Conservation (phyloP, 2,797 vertebrate genomes). For the Phrynocephalus guinanensis region DNA sequence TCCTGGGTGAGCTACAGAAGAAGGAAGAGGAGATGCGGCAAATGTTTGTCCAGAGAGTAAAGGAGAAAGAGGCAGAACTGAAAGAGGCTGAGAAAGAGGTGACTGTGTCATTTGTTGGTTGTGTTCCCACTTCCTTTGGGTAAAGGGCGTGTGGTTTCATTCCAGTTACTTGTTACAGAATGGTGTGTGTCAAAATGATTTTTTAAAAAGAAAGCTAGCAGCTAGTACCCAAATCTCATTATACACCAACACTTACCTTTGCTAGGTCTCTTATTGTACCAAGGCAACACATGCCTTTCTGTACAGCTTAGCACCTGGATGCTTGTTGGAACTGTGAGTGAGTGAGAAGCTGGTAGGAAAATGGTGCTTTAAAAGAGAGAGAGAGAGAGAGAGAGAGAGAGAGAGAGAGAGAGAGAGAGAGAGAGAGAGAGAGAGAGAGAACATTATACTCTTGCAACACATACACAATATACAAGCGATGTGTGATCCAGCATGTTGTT, state of each 20-base stretch:
- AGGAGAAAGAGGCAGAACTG: conserved; percentile 96
- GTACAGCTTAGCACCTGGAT: background rate
- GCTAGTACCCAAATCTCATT: background rate
- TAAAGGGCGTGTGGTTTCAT: background rate
- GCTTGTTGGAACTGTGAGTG: accelerated
- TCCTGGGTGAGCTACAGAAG: conserved; percentile 97
- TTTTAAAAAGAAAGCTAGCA: background rate
- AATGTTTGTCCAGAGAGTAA: conserved; percentile 99
- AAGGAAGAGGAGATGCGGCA: conserved; percentile 99
- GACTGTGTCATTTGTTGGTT: background rate
- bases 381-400: no score
- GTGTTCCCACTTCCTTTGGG: background rate
- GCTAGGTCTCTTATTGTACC: no score
- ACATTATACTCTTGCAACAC: no score
- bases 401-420: no score
- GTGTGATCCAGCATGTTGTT: no score
- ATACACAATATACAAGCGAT: no score
- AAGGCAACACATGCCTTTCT: background rate
- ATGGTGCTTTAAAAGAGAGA: no score
- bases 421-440: no score
- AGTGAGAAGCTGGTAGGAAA: no score
- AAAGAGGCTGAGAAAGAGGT: conserved; percentile 99
- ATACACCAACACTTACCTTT: background rate
- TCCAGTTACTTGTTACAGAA: background rate
- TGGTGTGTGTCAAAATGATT: background rate